Conservation (phyloP, 2,797 vertebrate genomes). For the Falco novaeseelandiae region DNA sequence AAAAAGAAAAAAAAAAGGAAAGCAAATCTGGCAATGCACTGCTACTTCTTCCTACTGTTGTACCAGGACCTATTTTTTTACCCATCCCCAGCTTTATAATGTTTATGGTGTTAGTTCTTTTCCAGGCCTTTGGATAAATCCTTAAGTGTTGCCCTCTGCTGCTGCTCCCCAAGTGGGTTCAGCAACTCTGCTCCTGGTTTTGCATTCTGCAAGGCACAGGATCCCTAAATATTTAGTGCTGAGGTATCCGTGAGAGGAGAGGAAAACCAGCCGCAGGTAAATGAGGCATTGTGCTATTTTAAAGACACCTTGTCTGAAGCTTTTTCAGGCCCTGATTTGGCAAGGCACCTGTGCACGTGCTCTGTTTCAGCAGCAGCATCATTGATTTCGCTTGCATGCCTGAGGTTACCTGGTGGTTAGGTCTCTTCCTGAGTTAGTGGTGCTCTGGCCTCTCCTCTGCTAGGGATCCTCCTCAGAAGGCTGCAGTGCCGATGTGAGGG, state of each 20-base stretch:
- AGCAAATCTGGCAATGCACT: not conserved
- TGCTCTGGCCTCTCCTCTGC: not conserved
- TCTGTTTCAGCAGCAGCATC: not conserved
- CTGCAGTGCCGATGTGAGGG: not conserved
- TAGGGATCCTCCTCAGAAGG: not conserved
- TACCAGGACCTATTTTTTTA: not conserved
- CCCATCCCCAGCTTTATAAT: not conserved
- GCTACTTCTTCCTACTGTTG: not conserved
- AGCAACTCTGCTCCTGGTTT: not conserved
- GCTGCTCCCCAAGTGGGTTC: not conserved
- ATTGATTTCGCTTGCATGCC: not conserved
- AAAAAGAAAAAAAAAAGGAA: not conserved
- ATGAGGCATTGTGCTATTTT: not conserved
- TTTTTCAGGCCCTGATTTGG: not conserved
- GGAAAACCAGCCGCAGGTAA: not conserved
- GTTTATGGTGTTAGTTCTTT: not conserved
- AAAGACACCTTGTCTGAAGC: not conserved
- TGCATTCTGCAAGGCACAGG: not conserved
- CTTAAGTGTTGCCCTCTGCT: not conserved
- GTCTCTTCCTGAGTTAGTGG: not conserved
- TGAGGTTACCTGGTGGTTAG: not conserved
- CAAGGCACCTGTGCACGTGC: too few relatives aligned
- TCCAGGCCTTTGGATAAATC: not conserved
- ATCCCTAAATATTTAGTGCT: not conserved
- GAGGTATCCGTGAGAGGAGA: not conserved